Conservation (phyloP, 2,797 vertebrate genomes). For the Carduelis carduelis region DNA sequence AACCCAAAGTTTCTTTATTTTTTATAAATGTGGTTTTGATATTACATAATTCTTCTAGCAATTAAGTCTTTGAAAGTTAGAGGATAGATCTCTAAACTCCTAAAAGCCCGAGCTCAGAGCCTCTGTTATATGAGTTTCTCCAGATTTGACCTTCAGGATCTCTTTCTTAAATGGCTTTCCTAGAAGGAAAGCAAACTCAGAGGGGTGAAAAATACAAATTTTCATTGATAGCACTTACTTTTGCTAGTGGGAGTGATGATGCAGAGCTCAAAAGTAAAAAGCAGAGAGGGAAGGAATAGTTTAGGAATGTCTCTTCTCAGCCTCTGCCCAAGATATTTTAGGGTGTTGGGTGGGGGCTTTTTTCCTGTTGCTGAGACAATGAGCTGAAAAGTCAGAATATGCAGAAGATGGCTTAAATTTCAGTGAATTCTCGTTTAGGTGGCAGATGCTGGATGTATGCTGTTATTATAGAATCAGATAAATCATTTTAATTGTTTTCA, state of each 20-base stretch:
- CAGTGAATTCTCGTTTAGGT: background rate
- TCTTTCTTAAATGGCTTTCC: background rate
- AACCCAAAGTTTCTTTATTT: background rate
- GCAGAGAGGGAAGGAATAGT: background rate
- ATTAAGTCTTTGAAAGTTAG: background rate
- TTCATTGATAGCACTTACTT: background rate
- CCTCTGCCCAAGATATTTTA: background rate
- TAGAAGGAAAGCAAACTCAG: background rate
- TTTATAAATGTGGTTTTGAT: fast-evolving
- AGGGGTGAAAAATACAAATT: background rate
- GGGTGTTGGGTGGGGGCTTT: background rate
- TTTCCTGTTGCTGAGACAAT: background rate
- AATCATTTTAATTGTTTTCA: background rate
- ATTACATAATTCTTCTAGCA: background rate
- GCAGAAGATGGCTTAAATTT: background rate
- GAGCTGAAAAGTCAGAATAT: background rate
- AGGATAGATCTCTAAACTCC: background rate
- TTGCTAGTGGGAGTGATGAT: background rate
- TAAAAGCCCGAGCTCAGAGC: background rate
- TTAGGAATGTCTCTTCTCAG: background rate
- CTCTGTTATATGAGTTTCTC: background rate
- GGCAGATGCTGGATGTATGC: background rate
- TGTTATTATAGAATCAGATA: background rate
- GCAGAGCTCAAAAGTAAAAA: background rate
- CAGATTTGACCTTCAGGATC: background rate